phyloP scores from a whole-genome alignment of 2,113 vertebrate species.

The Pseudorasbora parva region DNA sequence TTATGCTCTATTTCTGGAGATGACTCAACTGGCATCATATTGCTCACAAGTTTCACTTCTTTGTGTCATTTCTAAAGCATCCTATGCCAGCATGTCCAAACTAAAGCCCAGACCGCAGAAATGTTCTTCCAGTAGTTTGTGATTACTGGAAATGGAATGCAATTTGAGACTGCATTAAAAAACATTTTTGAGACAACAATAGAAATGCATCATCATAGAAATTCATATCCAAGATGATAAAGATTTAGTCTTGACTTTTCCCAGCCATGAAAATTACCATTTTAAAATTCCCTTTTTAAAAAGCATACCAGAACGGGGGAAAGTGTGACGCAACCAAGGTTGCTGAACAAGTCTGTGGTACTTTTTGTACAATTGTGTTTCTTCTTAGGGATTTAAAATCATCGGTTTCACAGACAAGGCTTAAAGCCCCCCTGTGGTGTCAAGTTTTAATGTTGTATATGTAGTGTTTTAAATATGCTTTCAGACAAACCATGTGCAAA shows the following conservation, averaged over 20 bases:
- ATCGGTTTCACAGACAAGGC: too few species aligned
- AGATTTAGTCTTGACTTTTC: not conserved
- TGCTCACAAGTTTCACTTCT: conserved; percentile 52
- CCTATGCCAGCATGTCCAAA: not conserved
- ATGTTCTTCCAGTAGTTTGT: not conserved
- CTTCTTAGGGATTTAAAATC: not conserved
- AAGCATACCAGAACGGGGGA: not conserved
- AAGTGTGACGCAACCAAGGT: not conserved
- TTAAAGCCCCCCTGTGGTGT: too few species aligned
- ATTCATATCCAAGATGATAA: not conserved
- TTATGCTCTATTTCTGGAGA: conserved; percentile 33
- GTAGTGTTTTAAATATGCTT: too few species aligned
- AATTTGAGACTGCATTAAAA: not conserved
- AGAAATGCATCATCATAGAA: not conserved
- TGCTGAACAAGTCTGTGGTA: not conserved
- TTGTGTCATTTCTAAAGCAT: conserved; percentile 21
- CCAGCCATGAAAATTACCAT: not conserved
- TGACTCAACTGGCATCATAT: conserved; percentile 46
- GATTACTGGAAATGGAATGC: not conserved
- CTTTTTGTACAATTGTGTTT: not conserved
- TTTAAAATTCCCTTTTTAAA: not conserved
- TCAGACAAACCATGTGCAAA: too few species aligned
- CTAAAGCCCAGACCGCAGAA: not conserved
- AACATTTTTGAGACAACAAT: not conserved
- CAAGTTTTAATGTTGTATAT: too few species aligned